A percentile compares a stretch with the other conserved stretches of the same genome.
Evolutionary conservation across 2,888 invertebrate genomes (phyloP).

Genomic region (Conomelus anceps): DNA sequence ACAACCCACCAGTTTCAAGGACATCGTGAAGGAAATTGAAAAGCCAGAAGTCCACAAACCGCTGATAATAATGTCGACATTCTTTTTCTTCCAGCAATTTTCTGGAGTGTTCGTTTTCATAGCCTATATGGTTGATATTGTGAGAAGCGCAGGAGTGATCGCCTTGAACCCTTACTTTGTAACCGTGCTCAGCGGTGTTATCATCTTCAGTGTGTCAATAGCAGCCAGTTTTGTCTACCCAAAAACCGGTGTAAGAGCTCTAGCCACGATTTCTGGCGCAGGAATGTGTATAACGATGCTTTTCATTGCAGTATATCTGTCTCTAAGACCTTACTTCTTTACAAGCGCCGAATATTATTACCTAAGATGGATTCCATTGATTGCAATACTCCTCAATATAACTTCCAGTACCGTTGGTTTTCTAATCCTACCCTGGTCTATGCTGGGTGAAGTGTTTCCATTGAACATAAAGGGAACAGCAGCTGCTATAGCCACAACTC

Average conservation of each 20-base stretch:
- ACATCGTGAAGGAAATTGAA: slow-evolving; percentile 26
- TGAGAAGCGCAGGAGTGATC: slow-evolving; percentile 36
- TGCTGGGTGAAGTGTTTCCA: slow-evolving; percentile 52
- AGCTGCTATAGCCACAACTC: slow-evolving; percentile 45
- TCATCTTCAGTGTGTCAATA: slow-evolving; percentile 32
- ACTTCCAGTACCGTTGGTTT: slow-evolving; percentile 50
- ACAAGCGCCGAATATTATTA: slow-evolving; percentile 22
- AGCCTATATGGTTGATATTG: slow-evolving; percentile 51
- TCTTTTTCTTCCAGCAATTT: slow-evolving; percentile 54
- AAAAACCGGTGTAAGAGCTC: slow-evolving; percentile 50
- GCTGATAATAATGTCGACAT: slow-evolving; percentile 45
- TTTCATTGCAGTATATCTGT: slow-evolving; percentile 44
- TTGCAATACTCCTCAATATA: slow-evolving; percentile 46
- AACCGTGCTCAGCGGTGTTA: slow-evolving; percentile 32
- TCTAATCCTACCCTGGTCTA: slow-evolving; percentile 51
- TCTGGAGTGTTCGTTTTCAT: slow-evolving; percentile 51
- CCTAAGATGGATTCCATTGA: slow-evolving; percentile 42
- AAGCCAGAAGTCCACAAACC: slow-evolving; percentile 44
- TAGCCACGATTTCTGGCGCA: slow-evolving; percentile 52
- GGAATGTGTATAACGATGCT: slow-evolving; percentile 51
- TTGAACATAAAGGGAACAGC: slow-evolving; percentile 47
- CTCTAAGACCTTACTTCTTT: slow-evolving; percentile 33
- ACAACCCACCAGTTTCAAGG: slow-evolving; percentile 29
- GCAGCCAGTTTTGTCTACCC: slow-evolving; percentile 41
- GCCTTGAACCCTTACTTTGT: slow-evolving; percentile 34